Conservation (phyloP, 2,797 vertebrate genomes). For the Bothrops alternatus region DNA sequence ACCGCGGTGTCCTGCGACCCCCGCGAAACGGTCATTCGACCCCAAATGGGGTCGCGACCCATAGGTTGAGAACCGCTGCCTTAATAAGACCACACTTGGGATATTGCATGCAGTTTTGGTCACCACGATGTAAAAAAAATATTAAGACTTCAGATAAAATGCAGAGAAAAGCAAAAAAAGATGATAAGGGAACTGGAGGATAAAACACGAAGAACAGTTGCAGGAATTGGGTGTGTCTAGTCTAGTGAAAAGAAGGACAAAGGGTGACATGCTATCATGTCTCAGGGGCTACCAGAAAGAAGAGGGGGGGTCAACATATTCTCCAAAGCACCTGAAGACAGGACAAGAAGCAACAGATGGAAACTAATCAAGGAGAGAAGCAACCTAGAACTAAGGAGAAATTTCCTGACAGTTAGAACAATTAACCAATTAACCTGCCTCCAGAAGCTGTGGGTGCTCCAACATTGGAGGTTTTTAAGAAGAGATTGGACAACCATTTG, state of each 20-base stretch:
- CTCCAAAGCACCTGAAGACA: neutral
- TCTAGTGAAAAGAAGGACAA: neutral
- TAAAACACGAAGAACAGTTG: neutral
- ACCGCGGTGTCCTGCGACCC: no score
- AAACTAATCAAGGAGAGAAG: neutral
- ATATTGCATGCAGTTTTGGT: neutral
- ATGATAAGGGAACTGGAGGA: neutral
- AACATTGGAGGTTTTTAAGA: neutral
- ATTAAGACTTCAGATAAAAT: neutral
- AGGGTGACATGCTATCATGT: neutral
- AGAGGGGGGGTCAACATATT: neutral
- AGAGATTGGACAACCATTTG: neutral
- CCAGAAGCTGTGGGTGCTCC: neutral
- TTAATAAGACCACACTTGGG: neutral
- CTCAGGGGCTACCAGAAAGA: neutral
- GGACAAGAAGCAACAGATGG: neutral
- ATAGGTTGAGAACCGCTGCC: no score
- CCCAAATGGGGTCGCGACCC: no score
- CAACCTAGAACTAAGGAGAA: neutral
- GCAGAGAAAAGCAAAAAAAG: neutral
- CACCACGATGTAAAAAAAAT: neutral
- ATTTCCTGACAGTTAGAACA: neutral
- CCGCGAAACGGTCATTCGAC: no score
- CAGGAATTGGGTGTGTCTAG: neutral
- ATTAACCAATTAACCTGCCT: neutral